A percentile compares a stretch with the other conserved stretches of the same genome.
These are phyloP conservation scores for Gambusia affinis DNA, from an alignment of 2,113 vertebrate genomes.

Conservation along the genomic window DNA sequence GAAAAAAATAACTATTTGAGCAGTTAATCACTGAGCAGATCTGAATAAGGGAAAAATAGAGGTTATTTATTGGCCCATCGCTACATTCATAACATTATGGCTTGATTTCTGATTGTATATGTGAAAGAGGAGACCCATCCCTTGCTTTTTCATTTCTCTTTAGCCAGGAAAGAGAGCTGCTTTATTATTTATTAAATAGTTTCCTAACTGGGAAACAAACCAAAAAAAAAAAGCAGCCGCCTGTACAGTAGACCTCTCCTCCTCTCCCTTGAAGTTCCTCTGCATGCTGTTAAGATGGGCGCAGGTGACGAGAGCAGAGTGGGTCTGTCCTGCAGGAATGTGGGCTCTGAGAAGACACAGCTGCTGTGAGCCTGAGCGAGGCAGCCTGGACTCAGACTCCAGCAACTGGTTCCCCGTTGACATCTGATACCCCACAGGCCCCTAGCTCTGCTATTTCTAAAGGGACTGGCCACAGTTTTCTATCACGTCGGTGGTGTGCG, in stretches of 20 bases:
- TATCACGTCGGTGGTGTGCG: conserved; percentile 22
- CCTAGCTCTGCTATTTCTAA: conserved; percentile 61
- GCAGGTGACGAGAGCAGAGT: conserved; percentile 76
- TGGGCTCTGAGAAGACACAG: conserved; percentile 75
- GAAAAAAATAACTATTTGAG: background rate
- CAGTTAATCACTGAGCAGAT: background rate
- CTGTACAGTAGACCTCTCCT: background rate
- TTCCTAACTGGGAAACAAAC: background rate
- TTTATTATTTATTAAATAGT: background rate
- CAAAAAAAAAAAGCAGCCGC: background rate
- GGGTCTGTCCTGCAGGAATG: conserved; percentile 76
- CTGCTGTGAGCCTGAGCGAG: conserved; percentile 68
- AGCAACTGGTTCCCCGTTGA: conserved; percentile 74
- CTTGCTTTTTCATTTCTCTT: background rate
- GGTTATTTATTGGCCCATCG: background rate
- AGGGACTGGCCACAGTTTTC: conserved; percentile 52
- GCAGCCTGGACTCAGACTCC: conserved; percentile 53
- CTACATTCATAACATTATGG: too few species aligned
- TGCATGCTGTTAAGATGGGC: conserved; percentile 37
- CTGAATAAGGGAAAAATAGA: background rate
- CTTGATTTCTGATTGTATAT: too few species aligned
- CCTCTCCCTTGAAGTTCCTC: background rate
- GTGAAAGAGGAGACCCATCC: background rate
- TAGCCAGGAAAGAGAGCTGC: background rate
- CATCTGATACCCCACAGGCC: conserved; percentile 70